phyloP scores from a whole-genome alignment of 1,140 invertebrate species.

The Eriosoma lanigerum region DNA sequence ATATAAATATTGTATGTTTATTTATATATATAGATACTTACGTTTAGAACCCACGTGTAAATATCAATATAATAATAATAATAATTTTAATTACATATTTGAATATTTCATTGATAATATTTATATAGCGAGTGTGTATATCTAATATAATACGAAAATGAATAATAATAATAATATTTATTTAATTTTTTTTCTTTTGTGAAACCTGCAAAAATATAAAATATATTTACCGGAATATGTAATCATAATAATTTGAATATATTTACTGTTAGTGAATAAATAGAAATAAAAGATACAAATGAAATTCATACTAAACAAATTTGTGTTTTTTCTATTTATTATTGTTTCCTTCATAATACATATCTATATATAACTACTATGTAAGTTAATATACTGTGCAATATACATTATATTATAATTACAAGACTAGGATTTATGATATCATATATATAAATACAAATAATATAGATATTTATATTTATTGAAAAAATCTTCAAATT shows the following conservation, averaged over 20 bases:
- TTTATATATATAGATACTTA: slow-evolving; percentile 17
- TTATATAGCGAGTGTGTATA: slow-evolving; percentile 42
- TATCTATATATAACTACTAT: too few relatives aligned
- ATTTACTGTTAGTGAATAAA: slow-evolving; percentile 36
- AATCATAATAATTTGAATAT: slow-evolving; percentile 34
- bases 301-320: slow-evolving; percentile 39
- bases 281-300: slow-evolving; percentile 42
- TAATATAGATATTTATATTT: too few relatives aligned
- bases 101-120: slow-evolving; percentile 27
- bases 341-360: neutral
- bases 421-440: too few relatives aligned
- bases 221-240: slow-evolving; percentile 34
- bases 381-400: too few relatives aligned
- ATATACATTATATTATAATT: too few relatives aligned
- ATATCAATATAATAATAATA: slow-evolving; percentile 33
- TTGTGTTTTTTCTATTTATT: slow-evolving; percentile 7
- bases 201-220: slow-evolving; percentile 13
- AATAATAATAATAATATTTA: slow-evolving; percentile 40
- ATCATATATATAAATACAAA: too few relatives aligned
- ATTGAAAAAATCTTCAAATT: too few relatives aligned
- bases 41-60: slow-evolving; percentile 32
- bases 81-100: slow-evolving; percentile 39
- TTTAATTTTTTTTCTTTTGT: slow-evolving; percentile 37
- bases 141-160: slow-evolving; percentile 3
- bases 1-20: slow-evolving; percentile 8